Conservation (phyloP, 2,797 vertebrate species). For the Cyclura pinguis region DNA sequence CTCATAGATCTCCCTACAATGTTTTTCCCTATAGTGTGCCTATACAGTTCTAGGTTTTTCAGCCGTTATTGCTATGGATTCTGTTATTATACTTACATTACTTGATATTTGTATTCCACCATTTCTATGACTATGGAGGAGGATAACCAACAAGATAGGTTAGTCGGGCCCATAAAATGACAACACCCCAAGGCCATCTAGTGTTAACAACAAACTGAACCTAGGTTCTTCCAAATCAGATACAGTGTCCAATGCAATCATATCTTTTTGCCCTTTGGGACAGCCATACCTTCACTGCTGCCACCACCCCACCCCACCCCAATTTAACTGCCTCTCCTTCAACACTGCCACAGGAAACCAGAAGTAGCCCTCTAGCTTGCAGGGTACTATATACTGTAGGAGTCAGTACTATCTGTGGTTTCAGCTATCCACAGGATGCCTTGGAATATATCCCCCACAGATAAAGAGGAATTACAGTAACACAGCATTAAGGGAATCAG, state of each 20-base stretch:
- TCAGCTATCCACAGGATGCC: no score
- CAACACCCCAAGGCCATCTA: background rate
- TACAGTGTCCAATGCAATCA: background rate
- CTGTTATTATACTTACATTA: background rate
- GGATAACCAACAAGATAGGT: background rate
- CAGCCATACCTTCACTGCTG: background rate
- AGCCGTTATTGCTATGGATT: constrained; percentile 2
- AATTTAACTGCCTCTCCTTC: no score
- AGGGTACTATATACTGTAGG: no score
- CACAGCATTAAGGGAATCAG: no score
- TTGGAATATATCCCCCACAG: no score
- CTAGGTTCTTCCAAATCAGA: background rate
- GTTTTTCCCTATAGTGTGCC: background rate
- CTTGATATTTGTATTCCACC: background rate
- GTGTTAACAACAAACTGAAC: background rate
- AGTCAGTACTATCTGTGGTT: no score
- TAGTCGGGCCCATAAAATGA: background rate
- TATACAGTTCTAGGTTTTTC: background rate
- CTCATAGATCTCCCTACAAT: background rate
- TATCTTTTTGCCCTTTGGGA: background rate
- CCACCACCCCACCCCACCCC: no score
- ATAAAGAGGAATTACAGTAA: no score
- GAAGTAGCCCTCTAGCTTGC: no score
- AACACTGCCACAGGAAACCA: no score
- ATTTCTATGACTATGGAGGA: background rate